Percentiles rank a stretch among this genome's conserved stretches.
Conservation (phyloP, 2,113 vertebrate species). For the Engraulis encrasicolus region DNA sequence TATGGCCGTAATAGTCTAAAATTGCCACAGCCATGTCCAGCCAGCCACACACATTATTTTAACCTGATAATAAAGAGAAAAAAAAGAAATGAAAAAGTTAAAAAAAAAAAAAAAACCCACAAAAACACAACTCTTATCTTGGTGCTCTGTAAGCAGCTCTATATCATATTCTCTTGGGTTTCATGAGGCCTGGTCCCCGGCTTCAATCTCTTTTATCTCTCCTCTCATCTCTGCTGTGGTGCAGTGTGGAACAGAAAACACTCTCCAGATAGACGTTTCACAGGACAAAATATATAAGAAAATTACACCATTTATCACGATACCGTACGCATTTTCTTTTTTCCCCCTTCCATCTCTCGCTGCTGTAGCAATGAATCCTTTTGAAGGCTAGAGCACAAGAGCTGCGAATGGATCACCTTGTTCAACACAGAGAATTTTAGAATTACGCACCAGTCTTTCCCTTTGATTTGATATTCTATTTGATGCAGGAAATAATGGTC, state of each 20-base stretch:
- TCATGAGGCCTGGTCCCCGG: slow-evolving; percentile 53
- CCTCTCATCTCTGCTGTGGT: slow-evolving; percentile 12
- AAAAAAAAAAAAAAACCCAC: slow-evolving; percentile 51
- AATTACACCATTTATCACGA: background rate
- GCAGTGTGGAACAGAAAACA: background rate
- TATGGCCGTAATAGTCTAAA: slow-evolving; percentile 30
- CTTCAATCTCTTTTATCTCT: slow-evolving; percentile 60
- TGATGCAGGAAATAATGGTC: background rate
- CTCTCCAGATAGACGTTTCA: background rate
- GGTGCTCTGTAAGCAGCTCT: slow-evolving; percentile 58
- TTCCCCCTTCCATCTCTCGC: background rate
- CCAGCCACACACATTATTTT: slow-evolving; percentile 49
- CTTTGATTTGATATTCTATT: background rate
- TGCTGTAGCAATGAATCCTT: background rate
- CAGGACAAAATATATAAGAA: background rate
- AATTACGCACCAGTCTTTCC: background rate
- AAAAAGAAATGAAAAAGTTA: slow-evolving; percentile 33
- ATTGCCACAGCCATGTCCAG: slow-evolving; percentile 40
- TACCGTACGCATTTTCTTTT: too few species aligned
- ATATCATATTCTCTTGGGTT: slow-evolving; percentile 66
- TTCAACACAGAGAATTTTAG: background rate
- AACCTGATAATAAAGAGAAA: slow-evolving; percentile 59
- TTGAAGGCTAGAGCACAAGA: background rate
- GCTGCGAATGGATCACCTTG: background rate
- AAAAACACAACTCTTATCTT: slow-evolving; percentile 61